Percentiles rank a stretch among this genome's conserved stretches.
Conservation (phyloP, 2,113 vertebrate genomes). For the Protomyctophum bolini region DNA sequence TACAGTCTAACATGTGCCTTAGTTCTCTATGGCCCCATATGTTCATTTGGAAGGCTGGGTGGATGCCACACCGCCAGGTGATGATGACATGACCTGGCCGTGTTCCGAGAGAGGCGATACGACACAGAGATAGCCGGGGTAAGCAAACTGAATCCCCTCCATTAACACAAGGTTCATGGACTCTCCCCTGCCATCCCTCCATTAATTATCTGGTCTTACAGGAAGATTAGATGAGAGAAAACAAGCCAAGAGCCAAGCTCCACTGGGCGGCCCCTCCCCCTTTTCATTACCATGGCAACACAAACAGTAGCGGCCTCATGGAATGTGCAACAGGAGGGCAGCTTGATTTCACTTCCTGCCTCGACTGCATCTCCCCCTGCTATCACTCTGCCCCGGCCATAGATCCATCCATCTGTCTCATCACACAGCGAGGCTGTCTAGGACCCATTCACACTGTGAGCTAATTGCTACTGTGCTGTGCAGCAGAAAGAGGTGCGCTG, state of each 20-base stretch:
- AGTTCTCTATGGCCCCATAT: neutral
- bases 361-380: conserved; percentile 13
- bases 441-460: conserved; percentile 18
- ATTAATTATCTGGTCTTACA: conserved; percentile 77
- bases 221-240: conserved; percentile 65
- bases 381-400: conserved; percentile 18
- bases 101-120: conserved; percentile 38
- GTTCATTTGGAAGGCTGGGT: conserved; percentile 4
- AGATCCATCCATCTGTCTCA: conserved; percentile 39
- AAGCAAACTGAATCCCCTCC: conserved; percentile 70
- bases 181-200: conserved; percentile 56
- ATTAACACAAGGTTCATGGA: conserved; percentile 65
- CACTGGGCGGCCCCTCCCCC: conserved; percentile 53
- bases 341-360: conserved; percentile 19
- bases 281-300: conserved; percentile 70
- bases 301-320: conserved; percentile 70
- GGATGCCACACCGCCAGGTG: conserved; percentile 21
- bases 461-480: conserved; percentile 33
- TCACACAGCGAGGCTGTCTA: conserved; percentile 28
- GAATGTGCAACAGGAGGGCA: conserved; percentile 51
- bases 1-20: conserved; percentile 16
- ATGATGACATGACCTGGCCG: conserved; percentile 26
- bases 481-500: conserved; percentile 1
- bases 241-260: conserved; percentile 55
- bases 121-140: conserved; percentile 50